Evolutionary conservation across 2,113 vertebrate genomes (phyloP), one percentile per base, ranked within the genome.

Genomic region (Sarotherodon lohbergeri): DNA sequence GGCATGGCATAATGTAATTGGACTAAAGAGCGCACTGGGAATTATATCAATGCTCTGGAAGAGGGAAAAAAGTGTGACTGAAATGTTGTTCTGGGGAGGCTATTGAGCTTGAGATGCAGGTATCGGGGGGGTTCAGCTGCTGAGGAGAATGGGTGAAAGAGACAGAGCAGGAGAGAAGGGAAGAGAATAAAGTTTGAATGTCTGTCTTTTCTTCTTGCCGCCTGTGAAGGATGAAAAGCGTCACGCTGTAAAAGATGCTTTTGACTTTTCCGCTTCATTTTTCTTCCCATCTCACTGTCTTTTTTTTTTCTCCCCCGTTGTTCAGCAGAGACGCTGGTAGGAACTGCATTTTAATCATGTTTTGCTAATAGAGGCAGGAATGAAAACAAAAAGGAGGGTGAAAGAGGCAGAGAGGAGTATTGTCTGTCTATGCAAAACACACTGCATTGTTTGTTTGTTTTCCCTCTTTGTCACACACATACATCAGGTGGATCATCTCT

Each of bases 1-100:
- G 93, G 96, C 95, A 96, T 96, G 97, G 91, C 97, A 95, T 93
- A 97, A 96, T 97, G 95, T 97, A 96, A 96, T 96, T 92, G 95
- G 97, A 95, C 96, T 97, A 96, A 97, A 97, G 94, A 97, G 97
- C 95, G 73, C 93, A 88, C 93, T 91, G 89, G 89, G 91, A 96
- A 96, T 97, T 98, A 92, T 95, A 97, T 97, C 96, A 94, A 94
- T 95, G 92, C 81, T 46, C 89, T 93, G 82, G 82, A 73, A 81
- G 34, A 66, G 61, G 80, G 52, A 41, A 46, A 80, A 84, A 87
- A 80, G 71, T 90, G 83, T 86, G 88, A 92, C 90, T 95, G 93
- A 95, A 95, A 97, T 96, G 95, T 90, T 87, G 90, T 93, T 96
- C 90, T 93, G 94, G 93, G 93, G 86, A 94, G 96, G 94, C 96